Evolutionary conservation across 2,113 vertebrate genomes (phyloP), one percentile per base, ranked within the genome.

Genomic region (Vanacampus margaritifer): DNA sequence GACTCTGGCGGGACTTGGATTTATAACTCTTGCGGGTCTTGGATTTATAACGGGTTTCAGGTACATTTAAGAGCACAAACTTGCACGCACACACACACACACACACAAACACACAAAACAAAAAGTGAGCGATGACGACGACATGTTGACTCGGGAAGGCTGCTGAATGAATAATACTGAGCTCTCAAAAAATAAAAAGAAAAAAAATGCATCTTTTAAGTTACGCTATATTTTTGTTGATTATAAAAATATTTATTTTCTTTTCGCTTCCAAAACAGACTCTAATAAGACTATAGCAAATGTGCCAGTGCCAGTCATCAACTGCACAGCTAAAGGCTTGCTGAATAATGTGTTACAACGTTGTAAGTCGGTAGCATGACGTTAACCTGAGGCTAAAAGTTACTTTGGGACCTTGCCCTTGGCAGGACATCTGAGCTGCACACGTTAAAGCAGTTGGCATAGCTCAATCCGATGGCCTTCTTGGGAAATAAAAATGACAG

Each of bases 301-400:
- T 57, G n/a, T 36, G 26, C 56, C 56, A 19, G 36, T 39, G 14
- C 71, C 75, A 79, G 70, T 77, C 16, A 64, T n/a, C 45, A 63
- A 60, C 51, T 67, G 48, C 35, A 68, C 61, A 63, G 73, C 68
- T 48, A 28, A 48, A 45, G 62, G 72, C 62, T 60, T 69, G 4
- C 14, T 35, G 74, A 36, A 45, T 36, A 43, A 61, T 37, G 61
- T 48, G 58, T 24, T 43, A 50, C 43, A 56, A 41, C 46, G 5
- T 35, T 28, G 50, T 54, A 37, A 23, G 51, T 64, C 67, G 67
- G 69, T 57, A 46, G 67, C 37, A 69, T 65, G n/a, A n/a, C 69
- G 69, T 75, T 83, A 75, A 84, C 86, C 81, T 56, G 67, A 71
- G 83, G 84, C 74, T 11, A 76, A 68, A 69, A 67, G 48, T 82